Evolutionary conservation across 2,888 invertebrate species (phyloP).

Genomic region (Mythimna pallens): DNA sequence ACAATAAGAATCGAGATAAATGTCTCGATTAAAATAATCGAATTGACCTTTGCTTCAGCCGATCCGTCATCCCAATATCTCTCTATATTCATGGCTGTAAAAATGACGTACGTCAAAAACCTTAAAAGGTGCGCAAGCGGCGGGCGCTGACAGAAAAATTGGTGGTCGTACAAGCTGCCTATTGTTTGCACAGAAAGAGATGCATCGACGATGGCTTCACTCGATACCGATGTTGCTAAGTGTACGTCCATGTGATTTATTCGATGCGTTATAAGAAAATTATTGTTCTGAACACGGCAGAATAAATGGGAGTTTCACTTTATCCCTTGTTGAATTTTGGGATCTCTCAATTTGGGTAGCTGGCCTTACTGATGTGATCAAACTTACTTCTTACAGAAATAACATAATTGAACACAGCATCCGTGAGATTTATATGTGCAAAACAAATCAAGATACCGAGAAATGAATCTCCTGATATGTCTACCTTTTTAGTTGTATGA

Average conservation of each 20-base stretch:
- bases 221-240: conserved; percentile 72
- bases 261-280: conserved; percentile 62
- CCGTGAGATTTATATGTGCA: conserved; percentile 21
- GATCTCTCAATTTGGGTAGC: conserved; percentile 54
- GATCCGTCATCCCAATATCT: conserved; percentile 82
- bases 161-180: conserved; percentile 70
- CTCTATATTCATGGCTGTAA: conserved; percentile 80
- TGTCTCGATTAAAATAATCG: conserved; percentile 87
- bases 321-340: conserved; percentile 50
- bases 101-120: conserved; percentile 81
- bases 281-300: conserved; percentile 58
- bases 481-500: not conserved
- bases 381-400: conserved; percentile 32
- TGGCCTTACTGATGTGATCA: conserved; percentile 60
- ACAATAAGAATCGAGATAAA: conserved; percentile 86
- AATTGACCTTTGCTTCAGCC: conserved; percentile 80
- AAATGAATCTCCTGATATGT: conserved; percentile 6
- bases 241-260: conserved; percentile 71
- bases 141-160: conserved; percentile 82
- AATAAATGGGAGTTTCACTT: conserved; percentile 61
- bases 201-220: conserved; percentile 75
- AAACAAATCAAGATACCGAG: conserved; percentile 35
- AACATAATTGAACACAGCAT: conserved; percentile 31
- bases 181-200: conserved; percentile 80
- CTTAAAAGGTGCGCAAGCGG: conserved; percentile 74